Conservation (phyloP, 2,797 vertebrate species). For the Gambelia wislizenii region DNA sequence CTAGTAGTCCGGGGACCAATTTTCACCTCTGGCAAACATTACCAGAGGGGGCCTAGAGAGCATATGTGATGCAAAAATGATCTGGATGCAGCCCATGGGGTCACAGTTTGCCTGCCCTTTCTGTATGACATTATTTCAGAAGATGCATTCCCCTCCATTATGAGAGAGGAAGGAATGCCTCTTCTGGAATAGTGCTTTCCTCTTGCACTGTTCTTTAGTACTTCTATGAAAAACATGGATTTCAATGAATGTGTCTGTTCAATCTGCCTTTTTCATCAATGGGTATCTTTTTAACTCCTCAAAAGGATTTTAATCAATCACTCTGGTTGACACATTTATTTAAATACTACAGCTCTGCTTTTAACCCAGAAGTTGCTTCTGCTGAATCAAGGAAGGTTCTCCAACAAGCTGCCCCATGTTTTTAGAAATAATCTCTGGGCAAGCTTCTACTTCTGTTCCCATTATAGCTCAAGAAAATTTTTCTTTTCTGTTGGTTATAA, state of each 20-base stretch:
- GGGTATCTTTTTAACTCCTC: not conserved
- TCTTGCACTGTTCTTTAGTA: not conserved
- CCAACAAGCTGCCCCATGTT: conserved; percentile 51
- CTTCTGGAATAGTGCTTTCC: not conserved
- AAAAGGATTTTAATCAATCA: not conserved
- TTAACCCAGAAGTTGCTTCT: not conserved
- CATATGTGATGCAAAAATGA: no score
- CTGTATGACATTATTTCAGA: not conserved
- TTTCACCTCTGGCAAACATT: no score
- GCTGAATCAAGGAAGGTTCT: not conserved
- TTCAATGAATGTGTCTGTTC: not conserved
- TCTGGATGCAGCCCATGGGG: no score
- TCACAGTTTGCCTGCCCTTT: no score
- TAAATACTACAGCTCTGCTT: not conserved
- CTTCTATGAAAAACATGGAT: not conserved
- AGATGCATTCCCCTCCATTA: not conserved
- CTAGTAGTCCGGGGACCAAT: no score
- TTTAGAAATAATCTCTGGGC: conserved; percentile 65
- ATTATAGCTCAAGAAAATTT: conserved; percentile 70
- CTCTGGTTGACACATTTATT: not conserved
- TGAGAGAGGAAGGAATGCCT: no score
- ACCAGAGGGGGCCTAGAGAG: no score
- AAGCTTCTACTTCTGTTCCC: conserved; percentile 50
- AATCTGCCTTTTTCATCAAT: not conserved
- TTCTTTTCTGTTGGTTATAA: conserved; percentile 63